Conservation (phyloP, 2,113 vertebrate genomes). For the Xiphorhynchus elegans region DNA sequence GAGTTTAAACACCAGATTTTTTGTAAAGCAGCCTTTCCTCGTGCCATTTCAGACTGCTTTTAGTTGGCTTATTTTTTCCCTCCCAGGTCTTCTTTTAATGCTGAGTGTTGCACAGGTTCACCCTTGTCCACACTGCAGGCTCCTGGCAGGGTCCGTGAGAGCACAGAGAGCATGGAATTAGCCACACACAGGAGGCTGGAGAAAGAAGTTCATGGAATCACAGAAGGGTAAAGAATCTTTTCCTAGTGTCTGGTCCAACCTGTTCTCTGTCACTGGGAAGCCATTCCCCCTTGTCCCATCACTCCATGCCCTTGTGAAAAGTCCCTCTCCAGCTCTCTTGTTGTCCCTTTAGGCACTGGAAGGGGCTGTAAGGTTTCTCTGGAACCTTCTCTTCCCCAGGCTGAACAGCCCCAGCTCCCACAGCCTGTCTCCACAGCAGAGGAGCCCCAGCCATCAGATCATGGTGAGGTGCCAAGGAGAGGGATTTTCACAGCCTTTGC, state of each 20-base stretch:
- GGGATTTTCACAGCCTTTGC: not conserved
- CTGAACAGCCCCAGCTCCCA: not conserved
- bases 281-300: not conserved
- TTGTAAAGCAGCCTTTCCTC: slow-evolving; percentile 14
- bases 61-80: too few relatives aligned
- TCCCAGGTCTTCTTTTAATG: not conserved
- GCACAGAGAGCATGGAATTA: rapidly evolving
- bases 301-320: not conserved
- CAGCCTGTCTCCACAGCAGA: not conserved
- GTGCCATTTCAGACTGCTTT: not conserved
- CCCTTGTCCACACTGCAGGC: not conserved
- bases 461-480: not conserved
- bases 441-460: not conserved
- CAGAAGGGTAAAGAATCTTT: not conserved
- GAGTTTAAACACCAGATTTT: slow-evolving; percentile 2
- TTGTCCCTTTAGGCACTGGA: not conserved
- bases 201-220: not conserved
- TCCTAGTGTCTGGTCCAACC: not conserved
- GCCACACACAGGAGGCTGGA: not conserved
- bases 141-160: not conserved
- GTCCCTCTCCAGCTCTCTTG: not conserved
- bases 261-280: not conserved
- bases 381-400: not conserved
- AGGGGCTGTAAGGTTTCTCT: not conserved
- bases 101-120: not conserved